Percentiles rank a stretch among this genome's conserved stretches.
Evolutionary conservation across 2,113 vertebrate genomes (phyloP).

Genomic region (Cichladusa arquata): DNA sequence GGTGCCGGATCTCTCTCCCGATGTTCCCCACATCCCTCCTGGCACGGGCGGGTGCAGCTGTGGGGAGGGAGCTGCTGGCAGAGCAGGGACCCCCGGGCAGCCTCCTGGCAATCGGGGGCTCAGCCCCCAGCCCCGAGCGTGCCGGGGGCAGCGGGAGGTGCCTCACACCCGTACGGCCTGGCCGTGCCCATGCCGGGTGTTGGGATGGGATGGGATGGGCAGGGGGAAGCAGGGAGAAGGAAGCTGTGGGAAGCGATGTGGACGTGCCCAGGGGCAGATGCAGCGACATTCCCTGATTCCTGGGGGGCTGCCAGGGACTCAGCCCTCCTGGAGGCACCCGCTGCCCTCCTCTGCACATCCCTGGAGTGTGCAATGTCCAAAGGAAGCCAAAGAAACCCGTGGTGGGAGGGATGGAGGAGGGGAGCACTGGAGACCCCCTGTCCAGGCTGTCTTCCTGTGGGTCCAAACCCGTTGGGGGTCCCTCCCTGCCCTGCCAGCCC

Average conservation of each 20-base stretch:
- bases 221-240: not conserved
- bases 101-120: fast-evolving
- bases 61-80: not conserved
- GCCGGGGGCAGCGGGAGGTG: fast-evolving
- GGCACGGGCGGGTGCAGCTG: fast-evolving
- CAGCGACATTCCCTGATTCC: not conserved
- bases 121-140: fast-evolving
- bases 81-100: not conserved
- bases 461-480: not conserved
- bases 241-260: not conserved
- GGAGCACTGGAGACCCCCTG: fast-evolving
- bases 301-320: not conserved
- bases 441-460: not conserved
- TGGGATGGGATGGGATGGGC: fast-evolving
- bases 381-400: conserved; percentile 7
- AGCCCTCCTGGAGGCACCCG: fast-evolving
- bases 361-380: not conserved
- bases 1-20: not conserved
- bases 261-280: not conserved
- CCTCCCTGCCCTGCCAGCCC: not conserved
- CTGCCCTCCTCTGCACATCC: not conserved
- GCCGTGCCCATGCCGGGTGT: fast-evolving
- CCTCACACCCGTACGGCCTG: fast-evolving
- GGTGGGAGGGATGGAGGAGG: not conserved
- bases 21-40: fast-evolving